A percentile compares a stretch with the other conserved stretches of the same genome.
Conservation (phyloP, 2,113 vertebrate species). For the Rhea pennata region DNA sequence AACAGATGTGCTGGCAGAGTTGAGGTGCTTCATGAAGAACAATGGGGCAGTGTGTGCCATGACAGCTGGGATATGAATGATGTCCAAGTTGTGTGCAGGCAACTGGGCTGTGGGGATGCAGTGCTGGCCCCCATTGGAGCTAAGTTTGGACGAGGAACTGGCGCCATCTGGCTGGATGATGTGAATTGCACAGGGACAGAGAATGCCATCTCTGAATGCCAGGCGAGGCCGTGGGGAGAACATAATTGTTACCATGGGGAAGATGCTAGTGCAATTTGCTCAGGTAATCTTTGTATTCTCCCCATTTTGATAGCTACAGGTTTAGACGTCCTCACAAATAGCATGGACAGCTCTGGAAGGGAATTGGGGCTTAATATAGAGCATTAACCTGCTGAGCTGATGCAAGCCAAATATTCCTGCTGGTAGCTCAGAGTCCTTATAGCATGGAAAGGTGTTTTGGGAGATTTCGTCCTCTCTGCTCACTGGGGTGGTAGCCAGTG, state of each 20-base stretch:
- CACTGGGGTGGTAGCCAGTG: not conserved
- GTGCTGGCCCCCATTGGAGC: not conserved
- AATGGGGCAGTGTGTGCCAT: not conserved
- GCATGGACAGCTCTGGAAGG: not conserved
- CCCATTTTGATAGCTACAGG: rapidly evolving
- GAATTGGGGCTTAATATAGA: not conserved
- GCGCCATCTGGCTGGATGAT: slow-evolving; percentile 5
- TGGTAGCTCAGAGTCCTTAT: not conserved
- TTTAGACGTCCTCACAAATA: not conserved
- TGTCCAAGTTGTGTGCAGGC: slow-evolving; percentile 86
- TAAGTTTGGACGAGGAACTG: not conserved
- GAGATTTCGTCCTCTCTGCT: not conserved
- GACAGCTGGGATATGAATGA: slow-evolving; percentile 35
- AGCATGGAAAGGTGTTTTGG: not conserved
- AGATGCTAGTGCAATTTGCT: not conserved
- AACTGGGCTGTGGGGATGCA: slow-evolving; percentile 84
- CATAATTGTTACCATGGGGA: not conserved
- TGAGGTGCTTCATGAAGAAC: not conserved
- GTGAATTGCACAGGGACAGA: not conserved
- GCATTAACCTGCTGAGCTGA: not conserved
- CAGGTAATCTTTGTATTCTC: not conserved
- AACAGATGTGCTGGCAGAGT: slow-evolving; percentile 15
- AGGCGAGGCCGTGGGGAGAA: not conserved
- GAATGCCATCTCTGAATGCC: not conserved
- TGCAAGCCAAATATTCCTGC: not conserved